phyloP scores from a whole-genome alignment of 2,113 vertebrate species.

The Anhinga anhinga region DNA sequence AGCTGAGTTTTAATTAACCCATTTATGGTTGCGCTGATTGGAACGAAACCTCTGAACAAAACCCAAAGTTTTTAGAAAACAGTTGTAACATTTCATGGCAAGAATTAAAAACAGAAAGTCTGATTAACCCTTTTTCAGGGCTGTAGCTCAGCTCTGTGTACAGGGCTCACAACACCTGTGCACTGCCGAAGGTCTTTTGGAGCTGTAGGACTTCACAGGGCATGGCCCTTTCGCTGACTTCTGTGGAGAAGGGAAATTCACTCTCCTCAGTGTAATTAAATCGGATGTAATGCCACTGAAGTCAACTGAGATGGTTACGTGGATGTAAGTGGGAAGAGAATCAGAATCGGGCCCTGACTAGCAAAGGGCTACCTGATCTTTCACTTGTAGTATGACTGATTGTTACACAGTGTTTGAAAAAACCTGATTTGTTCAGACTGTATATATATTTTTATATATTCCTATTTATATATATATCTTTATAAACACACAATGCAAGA shows the following conservation, averaged over 20 bases:
- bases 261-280: neutral
- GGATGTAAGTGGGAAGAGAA: conserved; percentile 22
- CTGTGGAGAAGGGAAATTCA: neutral
- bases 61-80: neutral
- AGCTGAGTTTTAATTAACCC: neutral
- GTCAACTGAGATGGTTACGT: neutral
- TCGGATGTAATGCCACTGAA: neutral
- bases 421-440: conserved; percentile 48
- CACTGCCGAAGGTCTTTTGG: neutral
- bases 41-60: conserved; percentile 12
- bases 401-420: conserved; percentile 67
- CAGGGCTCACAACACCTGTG: neutral
- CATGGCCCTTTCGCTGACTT: neutral
- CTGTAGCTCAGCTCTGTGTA: neutral
- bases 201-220: neutral
- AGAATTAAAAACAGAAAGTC: neutral
- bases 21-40: neutral
- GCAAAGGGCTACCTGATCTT: conserved; percentile 26
- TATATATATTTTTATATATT: conserved; percentile 35
- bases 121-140: neutral
- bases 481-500: conserved; percentile 42
- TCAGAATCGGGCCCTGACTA: conserved; percentile 10
- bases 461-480: conserved; percentile 49
- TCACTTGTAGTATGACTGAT: neutral
- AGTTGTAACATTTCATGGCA: neutral